phyloP scores from a whole-genome alignment of 2,797 vertebrate genomes.

The Lepidocolaptes lacrymiger region DNA sequence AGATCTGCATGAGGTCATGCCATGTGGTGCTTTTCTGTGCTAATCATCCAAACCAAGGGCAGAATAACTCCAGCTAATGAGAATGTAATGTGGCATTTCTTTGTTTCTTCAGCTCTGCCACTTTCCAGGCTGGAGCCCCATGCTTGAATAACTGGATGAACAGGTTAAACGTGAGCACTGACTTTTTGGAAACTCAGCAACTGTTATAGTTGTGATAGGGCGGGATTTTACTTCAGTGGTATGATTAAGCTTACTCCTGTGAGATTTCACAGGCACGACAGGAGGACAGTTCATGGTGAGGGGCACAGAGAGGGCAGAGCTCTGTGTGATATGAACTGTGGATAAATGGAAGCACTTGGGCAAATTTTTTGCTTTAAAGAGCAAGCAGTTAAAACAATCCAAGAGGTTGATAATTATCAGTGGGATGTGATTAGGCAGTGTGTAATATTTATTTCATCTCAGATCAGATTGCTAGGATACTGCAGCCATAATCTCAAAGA shows the following conservation, averaged over 20 bases:
- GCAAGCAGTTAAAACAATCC: background rate
- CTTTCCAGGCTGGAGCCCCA: background rate
- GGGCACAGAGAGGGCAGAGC: background rate
- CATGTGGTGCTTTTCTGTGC: slow-evolving; percentile 17
- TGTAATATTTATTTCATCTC: background rate
- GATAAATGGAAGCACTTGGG: background rate
- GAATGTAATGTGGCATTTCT: background rate
- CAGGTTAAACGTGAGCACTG: slow-evolving; percentile 1
- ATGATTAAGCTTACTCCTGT: background rate
- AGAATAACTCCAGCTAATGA: slow-evolving; percentile 19
- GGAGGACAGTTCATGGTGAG: background rate
- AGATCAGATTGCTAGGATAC: background rate
- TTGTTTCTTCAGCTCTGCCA: slow-evolving; percentile 32
- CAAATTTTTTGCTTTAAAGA: background rate
- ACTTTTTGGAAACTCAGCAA: background rate
- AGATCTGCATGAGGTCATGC: slow-evolving; percentile 46
- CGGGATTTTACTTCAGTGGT: background rate
- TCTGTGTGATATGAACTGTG: background rate
- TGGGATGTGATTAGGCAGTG: background rate
- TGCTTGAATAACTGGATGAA: slow-evolving; percentile 2
- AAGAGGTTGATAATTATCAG: background rate
- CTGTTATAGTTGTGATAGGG: background rate
- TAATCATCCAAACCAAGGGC: background rate
- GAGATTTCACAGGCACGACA: background rate
- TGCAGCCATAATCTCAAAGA: background rate